phyloP scores from a whole-genome alignment of 2,113 vertebrate genomes.

The Trichomycterus rosablanca region DNA sequence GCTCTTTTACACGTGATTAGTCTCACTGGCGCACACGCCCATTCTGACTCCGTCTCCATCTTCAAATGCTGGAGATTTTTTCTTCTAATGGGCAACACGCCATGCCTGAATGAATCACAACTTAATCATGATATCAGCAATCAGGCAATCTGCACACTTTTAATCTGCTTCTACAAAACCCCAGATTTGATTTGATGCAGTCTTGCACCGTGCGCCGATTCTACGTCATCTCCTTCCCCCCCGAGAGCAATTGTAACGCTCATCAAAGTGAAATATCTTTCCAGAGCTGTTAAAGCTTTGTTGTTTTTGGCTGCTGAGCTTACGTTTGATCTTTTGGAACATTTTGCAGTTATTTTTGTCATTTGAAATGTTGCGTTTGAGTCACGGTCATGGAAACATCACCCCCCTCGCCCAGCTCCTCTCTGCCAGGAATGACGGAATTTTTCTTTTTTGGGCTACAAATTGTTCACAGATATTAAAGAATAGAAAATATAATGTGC shows the following conservation, averaged over 20 bases:
- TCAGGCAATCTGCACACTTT: too few relatives aligned
- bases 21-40: conserved; percentile 32
- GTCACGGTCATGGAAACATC: conserved; percentile 47
- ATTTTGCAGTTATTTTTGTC: conserved; percentile 40
- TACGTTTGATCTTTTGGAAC: conserved; percentile 43
- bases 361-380: conserved; percentile 41
- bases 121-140: not conserved
- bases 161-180: too few relatives aligned
- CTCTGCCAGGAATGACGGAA: conserved; percentile 51
- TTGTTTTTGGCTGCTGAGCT: conserved; percentile 49
- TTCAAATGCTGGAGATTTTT: conserved; percentile 5
- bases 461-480: too few relatives aligned
- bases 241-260: not conserved
- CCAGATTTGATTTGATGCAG: not conserved
- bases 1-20: conserved; percentile 41
- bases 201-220: not conserved
- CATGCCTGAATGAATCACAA: conserved; percentile 14
- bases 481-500: too few relatives aligned
- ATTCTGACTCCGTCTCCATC: conserved; percentile 2
- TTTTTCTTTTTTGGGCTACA: too few relatives aligned
- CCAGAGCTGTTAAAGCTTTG: conserved; percentile 27
- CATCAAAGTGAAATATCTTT: conserved; percentile 29
- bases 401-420: conserved; percentile 30
- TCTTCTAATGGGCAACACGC: not conserved
- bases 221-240: not conserved